phyloP scores from a whole-genome alignment of 2,113 vertebrate genomes.

The Riparia riparia region DNA sequence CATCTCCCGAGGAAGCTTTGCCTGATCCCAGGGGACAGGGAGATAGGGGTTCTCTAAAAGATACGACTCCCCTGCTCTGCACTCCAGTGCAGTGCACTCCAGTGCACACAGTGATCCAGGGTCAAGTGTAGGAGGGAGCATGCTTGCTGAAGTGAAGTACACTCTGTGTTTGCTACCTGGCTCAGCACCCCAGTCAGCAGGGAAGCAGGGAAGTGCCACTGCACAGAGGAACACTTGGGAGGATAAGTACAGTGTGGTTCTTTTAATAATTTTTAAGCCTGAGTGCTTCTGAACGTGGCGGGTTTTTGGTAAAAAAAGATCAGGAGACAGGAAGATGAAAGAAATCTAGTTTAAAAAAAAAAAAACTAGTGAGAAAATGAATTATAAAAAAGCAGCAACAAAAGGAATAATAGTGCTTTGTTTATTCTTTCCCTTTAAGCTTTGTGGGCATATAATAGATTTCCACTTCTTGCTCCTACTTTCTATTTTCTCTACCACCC shows the following conservation, averaged over 20 bases:
- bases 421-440: conserved; percentile 47
- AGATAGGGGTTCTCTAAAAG: background rate
- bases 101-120: rapidly evolving
- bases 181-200: background rate
- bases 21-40: background rate
- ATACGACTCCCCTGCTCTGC: rapidly evolving
- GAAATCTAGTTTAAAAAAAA: background rate
- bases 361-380: background rate
- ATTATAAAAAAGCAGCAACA: background rate
- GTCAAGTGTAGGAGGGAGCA: background rate
- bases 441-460: conserved; percentile 32
- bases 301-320: background rate
- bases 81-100: too few relatives aligned
- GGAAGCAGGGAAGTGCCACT: background rate
- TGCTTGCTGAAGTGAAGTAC: background rate
- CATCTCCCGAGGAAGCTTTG: background rate
- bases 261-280: conserved; percentile 6
- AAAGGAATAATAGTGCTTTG: conserved; percentile 34
- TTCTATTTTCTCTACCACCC: conserved; percentile 52
- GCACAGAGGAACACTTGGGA: background rate
- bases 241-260: background rate
- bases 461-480: conserved; percentile 46
- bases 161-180: background rate
- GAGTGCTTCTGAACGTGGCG: background rate
- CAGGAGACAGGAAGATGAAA: conserved; percentile 32